phyloP scores from a whole-genome alignment of 2,113 vertebrate genomes.

The Elaphurus davidianus region DNA sequence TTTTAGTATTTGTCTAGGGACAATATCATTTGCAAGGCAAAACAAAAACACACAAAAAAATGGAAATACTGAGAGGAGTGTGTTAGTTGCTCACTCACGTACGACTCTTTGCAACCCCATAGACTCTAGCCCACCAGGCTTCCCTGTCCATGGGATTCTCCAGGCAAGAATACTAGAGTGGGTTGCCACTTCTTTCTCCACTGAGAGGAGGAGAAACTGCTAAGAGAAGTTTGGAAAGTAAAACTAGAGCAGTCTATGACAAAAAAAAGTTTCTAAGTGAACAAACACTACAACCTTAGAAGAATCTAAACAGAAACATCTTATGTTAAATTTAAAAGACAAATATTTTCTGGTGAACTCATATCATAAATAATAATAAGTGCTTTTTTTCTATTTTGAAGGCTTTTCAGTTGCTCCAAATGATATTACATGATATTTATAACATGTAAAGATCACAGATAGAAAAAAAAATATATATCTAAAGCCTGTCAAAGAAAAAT shows the following conservation, averaged over 20 bases:
- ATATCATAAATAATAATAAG: background rate
- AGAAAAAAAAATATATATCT: background rate
- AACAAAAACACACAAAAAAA: background rate
- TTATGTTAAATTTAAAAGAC: background rate
- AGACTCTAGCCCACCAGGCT: background rate
- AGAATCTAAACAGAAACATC: background rate
- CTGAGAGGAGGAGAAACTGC: background rate
- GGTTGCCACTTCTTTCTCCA: background rate
- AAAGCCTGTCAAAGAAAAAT: background rate
- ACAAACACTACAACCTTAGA: background rate
- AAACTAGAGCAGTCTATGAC: background rate
- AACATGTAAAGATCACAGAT: background rate
- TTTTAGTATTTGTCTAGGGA: background rate
- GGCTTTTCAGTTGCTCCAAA: background rate
- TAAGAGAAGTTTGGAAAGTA: background rate
- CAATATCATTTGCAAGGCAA: background rate
- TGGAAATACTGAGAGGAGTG: background rate
- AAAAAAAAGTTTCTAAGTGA: background rate
- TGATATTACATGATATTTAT: background rate
- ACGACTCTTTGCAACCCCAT: background rate
- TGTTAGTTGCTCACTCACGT: background rate
- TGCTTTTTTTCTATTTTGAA: background rate
- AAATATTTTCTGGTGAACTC: background rate
- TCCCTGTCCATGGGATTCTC: background rate
- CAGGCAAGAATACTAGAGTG: background rate